phyloP scores from a whole-genome alignment of 2,888 invertebrate species.

The Parasteatoda lunata region DNA sequence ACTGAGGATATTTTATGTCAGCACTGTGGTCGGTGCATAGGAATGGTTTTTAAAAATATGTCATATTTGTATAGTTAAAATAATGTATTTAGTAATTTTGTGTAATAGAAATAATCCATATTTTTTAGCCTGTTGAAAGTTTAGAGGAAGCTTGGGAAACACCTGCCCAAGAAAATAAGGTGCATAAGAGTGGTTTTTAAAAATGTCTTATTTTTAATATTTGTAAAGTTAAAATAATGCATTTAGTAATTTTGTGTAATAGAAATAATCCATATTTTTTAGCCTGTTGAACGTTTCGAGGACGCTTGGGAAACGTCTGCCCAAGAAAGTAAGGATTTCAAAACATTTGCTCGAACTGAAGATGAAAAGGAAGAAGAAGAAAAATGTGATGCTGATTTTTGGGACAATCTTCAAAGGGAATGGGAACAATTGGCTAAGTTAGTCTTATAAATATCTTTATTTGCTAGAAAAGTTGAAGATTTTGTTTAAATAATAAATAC shows the following conservation, averaged over 20 bases:
- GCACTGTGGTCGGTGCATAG: no score
- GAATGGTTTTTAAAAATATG: no score
- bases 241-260: no score
- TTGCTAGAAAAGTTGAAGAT: background rate
- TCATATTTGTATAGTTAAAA: no score
- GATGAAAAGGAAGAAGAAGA: constrained; percentile 63
- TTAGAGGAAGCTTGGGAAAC: constrained; percentile 47
- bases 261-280: background rate
- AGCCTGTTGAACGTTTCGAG: constrained; percentile 47
- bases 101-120: no score
- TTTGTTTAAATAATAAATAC: no score
- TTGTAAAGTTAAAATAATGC: no score
- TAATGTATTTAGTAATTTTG: no score
- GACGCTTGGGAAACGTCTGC: constrained; percentile 42
- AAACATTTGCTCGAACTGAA: constrained; percentile 51
- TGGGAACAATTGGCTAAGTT: constrained; percentile 78
- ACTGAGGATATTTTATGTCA: no score
- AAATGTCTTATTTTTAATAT: no score
- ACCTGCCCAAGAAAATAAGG: constrained; percentile 6
- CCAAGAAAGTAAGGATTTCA: constrained; percentile 34
- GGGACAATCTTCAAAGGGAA: constrained; percentile 75
- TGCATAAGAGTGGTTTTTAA: constrained; percentile 22
- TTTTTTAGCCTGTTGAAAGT: constrained; percentile 41
- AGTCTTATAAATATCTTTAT: background rate
- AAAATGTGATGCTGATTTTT: constrained; percentile 74